phyloP scores from a whole-genome alignment of 2,888 invertebrate genomes.

The Lymantria monacha region DNA sequence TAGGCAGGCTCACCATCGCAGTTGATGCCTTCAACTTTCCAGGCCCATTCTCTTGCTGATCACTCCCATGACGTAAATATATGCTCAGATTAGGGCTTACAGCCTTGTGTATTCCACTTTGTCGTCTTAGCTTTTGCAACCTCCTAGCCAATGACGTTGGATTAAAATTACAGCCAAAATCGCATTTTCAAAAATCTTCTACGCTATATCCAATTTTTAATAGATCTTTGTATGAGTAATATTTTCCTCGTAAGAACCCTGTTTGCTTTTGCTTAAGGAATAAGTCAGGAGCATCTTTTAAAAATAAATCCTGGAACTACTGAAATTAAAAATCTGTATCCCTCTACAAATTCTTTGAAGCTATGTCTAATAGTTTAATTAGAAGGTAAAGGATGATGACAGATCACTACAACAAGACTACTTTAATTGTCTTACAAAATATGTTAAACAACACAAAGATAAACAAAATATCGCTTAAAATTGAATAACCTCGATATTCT shows the following conservation, averaged over 20 bases:
- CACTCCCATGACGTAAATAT: no score
- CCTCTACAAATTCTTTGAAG: slow-evolving; percentile 97
- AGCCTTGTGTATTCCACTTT: slow-evolving; percentile 96
- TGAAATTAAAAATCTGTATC: slow-evolving; percentile 96
- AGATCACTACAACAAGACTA: no score
- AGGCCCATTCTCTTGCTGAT: no score
- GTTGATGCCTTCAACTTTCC: no score
- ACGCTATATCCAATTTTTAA: slow-evolving; percentile 97
- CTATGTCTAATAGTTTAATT: slow-evolving; percentile 98
- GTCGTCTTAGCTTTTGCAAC: slow-evolving; percentile 93
- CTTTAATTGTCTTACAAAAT: no score
- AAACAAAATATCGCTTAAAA: no score
- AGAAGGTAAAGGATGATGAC: no score
- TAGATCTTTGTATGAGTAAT: slow-evolving; percentile 95
- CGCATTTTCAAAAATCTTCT: slow-evolving; percentile 92
- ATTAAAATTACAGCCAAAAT: slow-evolving; percentile 92
- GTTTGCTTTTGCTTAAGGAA: slow-evolving; percentile 97
- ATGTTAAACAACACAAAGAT: no score
- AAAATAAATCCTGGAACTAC: slow-evolving; percentile 94
- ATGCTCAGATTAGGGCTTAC: slow-evolving; percentile 96
- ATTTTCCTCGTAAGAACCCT: slow-evolving; percentile 97
- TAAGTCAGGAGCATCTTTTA: slow-evolving; percentile 99
- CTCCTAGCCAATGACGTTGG: slow-evolving; percentile 97
- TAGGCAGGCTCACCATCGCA: no score
- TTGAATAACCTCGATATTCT: no score